These are phyloP conservation scores for Grammomys dolichurus DNA, from an alignment of 2,113 vertebrate genomes.

Conservation along the genomic window DNA sequence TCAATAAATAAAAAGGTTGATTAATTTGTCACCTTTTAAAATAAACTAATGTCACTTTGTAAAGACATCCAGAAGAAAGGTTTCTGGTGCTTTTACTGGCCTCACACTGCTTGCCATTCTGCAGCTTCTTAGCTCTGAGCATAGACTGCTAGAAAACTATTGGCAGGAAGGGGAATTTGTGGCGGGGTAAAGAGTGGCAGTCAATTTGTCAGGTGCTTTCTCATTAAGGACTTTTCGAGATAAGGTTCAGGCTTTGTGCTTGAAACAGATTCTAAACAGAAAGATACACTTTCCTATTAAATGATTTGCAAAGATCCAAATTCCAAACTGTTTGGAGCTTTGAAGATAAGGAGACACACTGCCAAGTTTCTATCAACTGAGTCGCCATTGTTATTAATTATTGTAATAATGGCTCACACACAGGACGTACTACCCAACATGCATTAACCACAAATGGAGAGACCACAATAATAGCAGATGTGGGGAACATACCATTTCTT, in stretches of 20 bases:
- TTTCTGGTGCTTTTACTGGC: conserved; percentile 44
- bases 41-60: conserved; percentile 63
- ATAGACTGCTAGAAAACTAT: conserved; percentile 43
- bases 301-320: conserved; percentile 74
- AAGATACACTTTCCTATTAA: conserved; percentile 72
- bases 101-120: conserved; percentile 65
- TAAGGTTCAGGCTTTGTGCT: conserved; percentile 77
- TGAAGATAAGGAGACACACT: conserved; percentile 78
- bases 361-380: conserved; percentile 79
- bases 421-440: conserved; percentile 65
- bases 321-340: conserved; percentile 71
- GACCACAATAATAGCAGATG: conserved; percentile 60
- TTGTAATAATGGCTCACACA: conserved; percentile 68
- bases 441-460: conserved; percentile 44
- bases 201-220: conserved; percentile 79
- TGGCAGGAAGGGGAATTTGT: conserved; percentile 63
- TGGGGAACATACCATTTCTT: background rate
- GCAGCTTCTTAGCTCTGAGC: conserved; percentile 1
- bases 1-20: background rate
- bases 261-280: conserved; percentile 73
- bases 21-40: conserved; percentile 58
- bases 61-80: conserved; percentile 59
- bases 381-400: conserved; percentile 82
- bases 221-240: conserved; percentile 77
- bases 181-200: conserved; percentile 63